Evolutionary conservation across 2,888 invertebrate species (phyloP).

Genomic region (Trichopria drosophilae): DNA sequence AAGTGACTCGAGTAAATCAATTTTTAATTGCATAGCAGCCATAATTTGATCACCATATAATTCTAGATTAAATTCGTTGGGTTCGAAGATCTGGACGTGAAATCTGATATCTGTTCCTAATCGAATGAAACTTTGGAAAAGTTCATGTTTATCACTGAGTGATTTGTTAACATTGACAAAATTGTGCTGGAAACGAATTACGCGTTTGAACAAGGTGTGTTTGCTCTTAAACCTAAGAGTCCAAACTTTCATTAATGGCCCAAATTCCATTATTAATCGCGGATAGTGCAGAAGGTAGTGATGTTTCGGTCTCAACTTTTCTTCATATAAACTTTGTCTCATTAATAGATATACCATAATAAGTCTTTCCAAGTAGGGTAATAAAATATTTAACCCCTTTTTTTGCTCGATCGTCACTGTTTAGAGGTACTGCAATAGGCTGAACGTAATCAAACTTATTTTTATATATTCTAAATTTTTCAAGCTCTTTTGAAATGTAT

Average conservation of each 20-base stretch:
- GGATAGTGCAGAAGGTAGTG: conserved; percentile 3
- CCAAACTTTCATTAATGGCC: conserved; percentile 13
- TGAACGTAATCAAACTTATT: conserved; percentile 26
- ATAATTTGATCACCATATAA: neutral
- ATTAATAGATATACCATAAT: too few relatives aligned
- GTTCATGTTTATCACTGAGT: conserved; percentile 26
- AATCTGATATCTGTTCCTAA: neutral
- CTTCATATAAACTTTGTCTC: too few relatives aligned
- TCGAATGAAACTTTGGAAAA: conserved; percentile 8
- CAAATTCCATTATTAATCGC: conserved; percentile 1
- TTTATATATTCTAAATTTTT: too few relatives aligned
- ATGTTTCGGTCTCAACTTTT: conserved; percentile 8
- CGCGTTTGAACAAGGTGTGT: conserved; percentile 3
- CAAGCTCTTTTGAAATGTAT: neutral
- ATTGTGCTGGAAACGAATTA: conserved; percentile 20
- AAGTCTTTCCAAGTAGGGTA: too few relatives aligned
- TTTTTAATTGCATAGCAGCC: neutral
- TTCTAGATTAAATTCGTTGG: neutral
- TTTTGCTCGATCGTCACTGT: neutral
- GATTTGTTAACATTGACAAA: conserved; percentile 29
- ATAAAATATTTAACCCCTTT: conserved; percentile 11
- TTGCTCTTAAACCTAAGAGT: conserved; percentile 13
- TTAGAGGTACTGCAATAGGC: conserved; percentile 17
- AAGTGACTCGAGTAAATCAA: neutral
- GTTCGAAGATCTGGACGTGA: neutral